Base-by-base conservation (phyloP, 2,113 vertebrate species). In the Gymnogyps californianus region DNA sequence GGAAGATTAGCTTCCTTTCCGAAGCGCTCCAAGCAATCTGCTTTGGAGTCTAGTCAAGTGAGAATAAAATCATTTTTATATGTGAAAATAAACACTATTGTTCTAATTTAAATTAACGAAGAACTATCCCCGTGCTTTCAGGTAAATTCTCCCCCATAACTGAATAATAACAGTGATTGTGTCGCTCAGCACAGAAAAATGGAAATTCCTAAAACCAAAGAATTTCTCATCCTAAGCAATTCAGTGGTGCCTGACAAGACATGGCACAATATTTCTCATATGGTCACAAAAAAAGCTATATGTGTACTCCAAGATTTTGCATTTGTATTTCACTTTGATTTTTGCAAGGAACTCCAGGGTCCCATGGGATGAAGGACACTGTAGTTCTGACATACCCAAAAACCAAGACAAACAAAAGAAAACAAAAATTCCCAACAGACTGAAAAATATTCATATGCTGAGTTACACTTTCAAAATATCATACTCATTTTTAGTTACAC, bases 1-100 rank as follows among this genome's bases (percentile, higher is more conserved):
- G 98, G 98, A 74, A 55, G 77, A 64, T 99, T 98, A 38, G 98
- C 98, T 83, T 98, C 95, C 95, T 98, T 99, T 65, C 99, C 97
- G 13, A 99, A 99, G 61, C 16, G 97, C 87, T 99, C 98, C 83
- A 98, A 95, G 92, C 99, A 99, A 83, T 99, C 99, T 49, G 79
- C 91, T 95, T 98, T 98, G 42, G 98, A 99, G 97, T 99, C 99
- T 99, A 93, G 20, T 40, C 71, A 93, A 24, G 24, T n/a, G 52
- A 90, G 36, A 91, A 61, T 5, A 55, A 55, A 80, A 90, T 62
- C 36, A 47, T 49, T 70, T 78, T 79, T 81, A 40, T 24, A 69
- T 7, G 28, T 36, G 42, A 78, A 89, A 88, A 74, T 38, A 84
- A 80, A 32, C 31, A 79, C 5, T 32, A 25, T 32, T 20, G 17